phyloP scores from a whole-genome alignment of 2,113 vertebrate genomes.

The Pavo muticus region DNA sequence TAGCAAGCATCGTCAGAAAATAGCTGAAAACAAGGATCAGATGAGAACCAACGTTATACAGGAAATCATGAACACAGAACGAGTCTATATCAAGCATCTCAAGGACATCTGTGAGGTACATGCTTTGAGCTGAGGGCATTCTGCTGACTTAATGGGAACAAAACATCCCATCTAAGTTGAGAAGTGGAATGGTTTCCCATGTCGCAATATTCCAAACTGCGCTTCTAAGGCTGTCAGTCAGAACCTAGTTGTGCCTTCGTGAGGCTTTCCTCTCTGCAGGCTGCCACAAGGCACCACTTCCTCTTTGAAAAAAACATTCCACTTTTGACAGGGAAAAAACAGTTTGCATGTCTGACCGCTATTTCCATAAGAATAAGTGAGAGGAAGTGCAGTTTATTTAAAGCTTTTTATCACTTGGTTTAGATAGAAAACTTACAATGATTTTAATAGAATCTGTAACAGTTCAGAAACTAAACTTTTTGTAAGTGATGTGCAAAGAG shows the following conservation, averaged over 20 bases:
- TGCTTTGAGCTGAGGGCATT: background rate
- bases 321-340: background rate
- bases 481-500: background rate
- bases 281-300: background rate
- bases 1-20: constrained; percentile 80
- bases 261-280: background rate
- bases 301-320: background rate
- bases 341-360: background rate
- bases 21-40: constrained; percentile 89
- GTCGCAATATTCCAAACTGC: background rate
- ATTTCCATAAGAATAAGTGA: background rate
- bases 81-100: constrained; percentile 97
- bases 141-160: background rate
- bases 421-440: background rate
- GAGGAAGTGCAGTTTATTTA: background rate
- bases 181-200: background rate
- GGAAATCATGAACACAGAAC: constrained; percentile 97
- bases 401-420: background rate
- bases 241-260: background rate
- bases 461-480: background rate
- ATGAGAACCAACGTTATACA: constrained; percentile 98
- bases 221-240: background rate
- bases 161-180: background rate
- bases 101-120: constrained; percentile 96
- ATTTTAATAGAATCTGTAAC: background rate